Evolutionary conservation across 2,113 vertebrate genomes (phyloP).

Genomic region (Zosterops lateralis): DNA sequence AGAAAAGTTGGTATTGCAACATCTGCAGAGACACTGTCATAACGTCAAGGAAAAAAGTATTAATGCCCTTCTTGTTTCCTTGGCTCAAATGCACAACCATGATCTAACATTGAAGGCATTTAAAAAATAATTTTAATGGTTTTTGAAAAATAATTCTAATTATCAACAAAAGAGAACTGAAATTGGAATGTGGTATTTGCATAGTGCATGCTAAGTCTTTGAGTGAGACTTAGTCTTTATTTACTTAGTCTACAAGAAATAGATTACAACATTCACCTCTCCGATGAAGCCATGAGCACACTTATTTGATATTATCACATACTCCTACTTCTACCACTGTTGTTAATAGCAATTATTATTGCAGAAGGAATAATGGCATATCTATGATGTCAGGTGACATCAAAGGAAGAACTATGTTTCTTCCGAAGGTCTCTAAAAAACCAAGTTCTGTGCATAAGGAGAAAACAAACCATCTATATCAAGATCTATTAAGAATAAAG

Average conservation of each 20-base stretch:
- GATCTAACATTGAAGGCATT: not conserved
- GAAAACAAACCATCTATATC: not conserved
- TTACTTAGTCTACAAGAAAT: constrained; percentile 12
- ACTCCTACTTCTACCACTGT: not conserved
- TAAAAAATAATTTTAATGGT: not conserved
- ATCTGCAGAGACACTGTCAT: constrained; percentile 58
- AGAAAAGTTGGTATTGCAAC: constrained; percentile 63
- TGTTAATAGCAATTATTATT: constrained; percentile 16
- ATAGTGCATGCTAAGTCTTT: not conserved
- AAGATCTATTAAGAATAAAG: not conserved
- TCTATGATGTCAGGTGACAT: not conserved
- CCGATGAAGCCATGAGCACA: not conserved
- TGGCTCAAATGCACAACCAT: not conserved
- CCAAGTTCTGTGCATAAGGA: not conserved
- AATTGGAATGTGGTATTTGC: constrained; percentile 1
- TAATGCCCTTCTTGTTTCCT: constrained; percentile 5
- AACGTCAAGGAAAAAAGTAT: constrained; percentile 48
- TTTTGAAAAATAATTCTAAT: constrained; percentile 15
- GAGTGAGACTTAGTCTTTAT: constrained; percentile 15
- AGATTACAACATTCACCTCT: not conserved
- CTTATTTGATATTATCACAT: not conserved
- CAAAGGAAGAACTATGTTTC: not conserved
- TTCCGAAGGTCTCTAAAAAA: not conserved
- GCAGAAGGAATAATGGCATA: not conserved
- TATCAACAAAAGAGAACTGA: not conserved